Evolutionary conservation across 1,140 invertebrate species (phyloP).

Genomic region (Onthophagus taurus): DNA sequence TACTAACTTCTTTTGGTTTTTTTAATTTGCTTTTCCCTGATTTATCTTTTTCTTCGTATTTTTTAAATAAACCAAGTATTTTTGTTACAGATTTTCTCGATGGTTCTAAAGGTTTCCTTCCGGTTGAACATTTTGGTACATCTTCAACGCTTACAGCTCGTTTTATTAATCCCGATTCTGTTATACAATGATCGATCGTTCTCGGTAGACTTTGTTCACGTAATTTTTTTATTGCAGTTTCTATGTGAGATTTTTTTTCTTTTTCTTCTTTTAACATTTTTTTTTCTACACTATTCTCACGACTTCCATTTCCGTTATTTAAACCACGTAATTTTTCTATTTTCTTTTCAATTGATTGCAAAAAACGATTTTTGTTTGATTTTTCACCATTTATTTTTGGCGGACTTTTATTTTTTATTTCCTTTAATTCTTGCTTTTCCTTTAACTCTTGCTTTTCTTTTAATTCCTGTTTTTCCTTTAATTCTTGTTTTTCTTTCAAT

Average conservation of each 20-base stretch:
- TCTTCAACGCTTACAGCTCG: constrained; percentile 59
- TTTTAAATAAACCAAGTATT: constrained; percentile 63
- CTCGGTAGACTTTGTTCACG: constrained; percentile 56
- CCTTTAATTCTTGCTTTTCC: constrained; percentile 29
- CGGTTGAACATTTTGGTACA: constrained; percentile 39
- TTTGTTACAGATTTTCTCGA: constrained; percentile 52
- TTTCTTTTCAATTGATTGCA: constrained; percentile 55
- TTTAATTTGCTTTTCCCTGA: constrained; percentile 28
- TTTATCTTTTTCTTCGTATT: constrained; percentile 48
- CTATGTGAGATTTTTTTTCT: constrained; percentile 38
- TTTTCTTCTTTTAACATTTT: constrained; percentile 36
- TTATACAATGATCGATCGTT: constrained; percentile 36
- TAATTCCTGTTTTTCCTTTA: no score
- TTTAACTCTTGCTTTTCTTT: no score
- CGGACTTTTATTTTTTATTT: constrained; percentile 38
- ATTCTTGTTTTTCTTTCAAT: no score
- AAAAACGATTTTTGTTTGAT: constrained; percentile 45
- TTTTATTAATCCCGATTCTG: constrained; percentile 53
- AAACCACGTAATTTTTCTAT: constrained; percentile 50
- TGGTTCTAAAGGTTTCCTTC: constrained; percentile 26
- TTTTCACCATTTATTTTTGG: constrained; percentile 37
- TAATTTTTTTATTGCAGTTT: constrained; percentile 43
- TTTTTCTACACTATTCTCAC: constrained; percentile 22
- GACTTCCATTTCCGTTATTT: constrained; percentile 34
- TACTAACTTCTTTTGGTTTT: constrained; percentile 19